Evolutionary conservation across 2,113 vertebrate species (phyloP), one percentile per base, ranked within the genome.

Genomic region (Aix galericulata): DNA sequence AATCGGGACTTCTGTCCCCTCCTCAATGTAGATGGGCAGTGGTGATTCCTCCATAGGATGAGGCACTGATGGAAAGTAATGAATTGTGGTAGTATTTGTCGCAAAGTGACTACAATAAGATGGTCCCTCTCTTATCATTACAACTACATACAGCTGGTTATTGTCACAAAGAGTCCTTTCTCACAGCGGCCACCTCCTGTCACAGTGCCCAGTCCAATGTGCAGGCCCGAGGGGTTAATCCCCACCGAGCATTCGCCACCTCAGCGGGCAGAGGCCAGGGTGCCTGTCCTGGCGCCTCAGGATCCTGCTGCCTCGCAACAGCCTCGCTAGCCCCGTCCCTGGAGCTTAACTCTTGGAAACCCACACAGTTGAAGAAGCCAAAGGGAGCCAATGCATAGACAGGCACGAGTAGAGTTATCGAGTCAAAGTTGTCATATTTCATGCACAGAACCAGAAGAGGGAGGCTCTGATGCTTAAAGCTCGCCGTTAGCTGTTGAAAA

Each of bases 31-130:
- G 97, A 97, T 97, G 95, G 96, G 96, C 96, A 97, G 97, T 95
- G 97, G 94, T 96, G 96, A 96, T 96, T 97, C 96, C 96, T 97
- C 97, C 97, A 97, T 97, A 97, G 97, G 96, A 93, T 97, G 95
- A 97, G 92, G 93, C 97, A 95, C 97, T 97, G 97, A 97, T 97
- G 96, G 97, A 97, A 97, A 97, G 97, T 97, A 97, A 97, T 97
- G 96, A 97, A 97, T 97, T 75, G 95, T 97, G 95, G 97, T 96
- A 97, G 96, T 97, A 97, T 97, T 96, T 95, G 96, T 97, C 91
- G 58, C 93, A 97, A 95, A 97, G 92, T 93, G 93, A 97, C 95
- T 95, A 93, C 87, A 97, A 93, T 89, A 95, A 96, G 94, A 96
- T 4, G 96, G 96, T 95, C 82, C 96, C 95, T 97, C 82, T 93